Conservation (phyloP, 2,888 invertebrate genomes). For the Artemia sinica region DNA sequence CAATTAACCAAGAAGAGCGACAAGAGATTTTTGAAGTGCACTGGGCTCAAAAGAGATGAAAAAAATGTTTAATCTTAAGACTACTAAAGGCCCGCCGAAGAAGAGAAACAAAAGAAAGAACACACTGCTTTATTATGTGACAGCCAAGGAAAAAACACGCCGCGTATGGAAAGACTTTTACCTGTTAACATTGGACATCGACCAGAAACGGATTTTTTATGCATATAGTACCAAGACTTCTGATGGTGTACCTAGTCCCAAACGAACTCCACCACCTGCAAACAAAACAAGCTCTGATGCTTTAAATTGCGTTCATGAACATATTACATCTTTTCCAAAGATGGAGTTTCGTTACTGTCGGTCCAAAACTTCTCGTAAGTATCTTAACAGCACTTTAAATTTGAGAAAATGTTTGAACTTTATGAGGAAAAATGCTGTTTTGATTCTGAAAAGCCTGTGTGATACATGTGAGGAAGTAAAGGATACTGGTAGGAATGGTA, state of each 20-base stretch:
- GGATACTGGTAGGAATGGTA: not conserved
- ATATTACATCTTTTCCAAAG: not conserved
- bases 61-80: conserved; percentile 4
- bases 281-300: not conserved
- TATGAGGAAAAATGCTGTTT: conserved; percentile 10
- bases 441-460: conserved; percentile 13
- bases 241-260: conserved; percentile 3
- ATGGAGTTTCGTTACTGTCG: not conserved
- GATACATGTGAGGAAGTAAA: not conserved
- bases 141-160: conserved; percentile 4
- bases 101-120: conserved; percentile 4
- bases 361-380: conserved; percentile 7
- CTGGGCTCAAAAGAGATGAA: not conserved
- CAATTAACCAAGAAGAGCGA: not conserved
- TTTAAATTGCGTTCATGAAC: conserved; percentile 2
- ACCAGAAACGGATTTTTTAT: conserved; percentile 8
- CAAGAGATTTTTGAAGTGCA: not conserved
- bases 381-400: not conserved
- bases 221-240: not conserved
- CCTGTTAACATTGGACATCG: conserved; percentile 12
- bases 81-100: not conserved
- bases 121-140: not conserved
- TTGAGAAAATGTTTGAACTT: not conserved
- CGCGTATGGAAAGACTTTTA: not conserved
- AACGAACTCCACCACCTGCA: not conserved